These are phyloP conservation scores for Catamblyrhynchus diadema DNA, from an alignment of 2,797 vertebrate species.

Conservation along the genomic window DNA sequence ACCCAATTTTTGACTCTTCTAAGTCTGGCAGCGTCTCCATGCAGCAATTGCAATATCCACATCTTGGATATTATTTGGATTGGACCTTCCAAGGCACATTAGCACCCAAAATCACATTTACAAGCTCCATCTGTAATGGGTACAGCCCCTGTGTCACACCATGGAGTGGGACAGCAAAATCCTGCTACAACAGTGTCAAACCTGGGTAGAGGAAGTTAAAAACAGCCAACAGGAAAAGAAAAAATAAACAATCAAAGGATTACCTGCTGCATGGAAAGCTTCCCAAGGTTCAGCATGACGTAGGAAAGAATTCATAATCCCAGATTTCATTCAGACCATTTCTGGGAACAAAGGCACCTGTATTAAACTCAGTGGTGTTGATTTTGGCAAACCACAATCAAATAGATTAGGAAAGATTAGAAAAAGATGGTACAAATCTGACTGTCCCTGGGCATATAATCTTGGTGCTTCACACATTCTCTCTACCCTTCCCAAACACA, in stretches of 20 bases:
- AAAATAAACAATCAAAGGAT: conserved; percentile 4
- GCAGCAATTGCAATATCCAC: neutral
- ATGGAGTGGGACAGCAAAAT: neutral
- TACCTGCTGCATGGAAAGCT: neutral
- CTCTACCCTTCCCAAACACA: neutral
- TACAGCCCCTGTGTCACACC: neutral
- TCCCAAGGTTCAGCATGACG: neutral
- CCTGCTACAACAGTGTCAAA: neutral
- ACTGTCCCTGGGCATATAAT: neutral
- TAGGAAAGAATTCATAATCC: conserved; percentile 31
- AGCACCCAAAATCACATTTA: neutral
- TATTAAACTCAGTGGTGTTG: conserved; percentile 3
- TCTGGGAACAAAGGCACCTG: conserved; percentile 50
- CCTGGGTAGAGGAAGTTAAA: neutral
- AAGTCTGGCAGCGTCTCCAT: neutral
- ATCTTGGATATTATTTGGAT: neutral
- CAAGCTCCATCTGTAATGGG: neutral
- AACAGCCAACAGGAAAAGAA: neutral
- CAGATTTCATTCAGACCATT: conserved; percentile 1
- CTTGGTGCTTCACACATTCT: neutral
- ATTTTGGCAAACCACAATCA: neutral
- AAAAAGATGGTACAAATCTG: neutral
- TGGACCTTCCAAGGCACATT: neutral
- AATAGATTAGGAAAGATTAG: neutral
- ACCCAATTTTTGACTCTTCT: neutral